Percentiles rank a stretch among this genome's conserved stretches.
Evolutionary conservation across 2,797 vertebrate genomes (phyloP).

Genomic region (Naso thynnoides): DNA sequence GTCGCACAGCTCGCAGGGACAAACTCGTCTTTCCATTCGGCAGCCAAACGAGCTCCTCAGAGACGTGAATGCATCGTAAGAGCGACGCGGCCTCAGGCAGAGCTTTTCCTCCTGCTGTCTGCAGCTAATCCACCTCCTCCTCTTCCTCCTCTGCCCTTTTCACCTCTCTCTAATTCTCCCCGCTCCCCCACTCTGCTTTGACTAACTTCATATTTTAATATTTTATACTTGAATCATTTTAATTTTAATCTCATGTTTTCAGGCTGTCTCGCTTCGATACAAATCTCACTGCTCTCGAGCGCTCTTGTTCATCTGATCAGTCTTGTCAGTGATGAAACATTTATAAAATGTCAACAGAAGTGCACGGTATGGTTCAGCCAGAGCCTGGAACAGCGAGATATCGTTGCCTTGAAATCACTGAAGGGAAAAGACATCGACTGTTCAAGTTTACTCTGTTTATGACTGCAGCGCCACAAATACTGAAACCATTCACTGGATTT

Average conservation of each 20-base stretch:
- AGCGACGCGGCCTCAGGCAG: constrained; percentile 12
- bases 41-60: background rate
- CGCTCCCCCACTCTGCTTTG: background rate
- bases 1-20: background rate
- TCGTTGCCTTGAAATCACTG: background rate
- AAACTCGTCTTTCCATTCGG: background rate
- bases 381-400: background rate
- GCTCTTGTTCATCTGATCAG: constrained; percentile 17
- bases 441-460: constrained; percentile 2
- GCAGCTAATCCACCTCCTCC: constrained; percentile 12
- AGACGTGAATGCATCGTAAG: background rate
- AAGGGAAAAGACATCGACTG: constrained; percentile 10
- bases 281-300: constrained; percentile 8
- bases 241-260: constrained; percentile 18
- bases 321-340: constrained; percentile 31
- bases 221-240: constrained; percentile 27
- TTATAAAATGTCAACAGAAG: constrained; percentile 42
- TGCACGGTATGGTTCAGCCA: background rate
- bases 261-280: background rate
- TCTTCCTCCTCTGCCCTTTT: constrained; percentile 15
- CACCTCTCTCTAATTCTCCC: constrained; percentile 26
- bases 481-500: background rate
- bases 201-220: constrained; percentile 14
- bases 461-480: constrained; percentile 9
- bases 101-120: constrained; percentile 8